Evolutionary conservation across 2,113 vertebrate genomes (phyloP).

Genomic region (Sebastes schlegelii): DNA sequence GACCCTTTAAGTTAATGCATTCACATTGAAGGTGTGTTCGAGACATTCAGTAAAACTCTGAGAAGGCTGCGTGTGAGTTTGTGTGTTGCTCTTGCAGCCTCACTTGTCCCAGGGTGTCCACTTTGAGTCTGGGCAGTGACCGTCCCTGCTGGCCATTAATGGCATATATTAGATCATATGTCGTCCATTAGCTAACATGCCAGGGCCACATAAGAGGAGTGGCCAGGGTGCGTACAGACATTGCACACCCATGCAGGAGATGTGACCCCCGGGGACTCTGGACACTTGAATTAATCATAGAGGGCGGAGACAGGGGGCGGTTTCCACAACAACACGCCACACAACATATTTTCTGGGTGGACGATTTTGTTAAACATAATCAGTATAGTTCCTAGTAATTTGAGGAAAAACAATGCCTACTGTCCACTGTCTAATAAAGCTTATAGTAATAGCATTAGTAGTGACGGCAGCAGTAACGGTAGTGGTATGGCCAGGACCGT

Average conservation of each 20-base stretch:
- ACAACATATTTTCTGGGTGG: background rate
- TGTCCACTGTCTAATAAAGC: background rate
- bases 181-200: slow-evolving; percentile 79
- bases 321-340: slow-evolving; percentile 15
- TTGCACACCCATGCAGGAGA: slow-evolving; percentile 81
- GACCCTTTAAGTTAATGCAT: background rate
- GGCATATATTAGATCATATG: slow-evolving; percentile 80
- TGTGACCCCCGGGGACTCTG: slow-evolving; percentile 64
- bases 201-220: slow-evolving; percentile 66
- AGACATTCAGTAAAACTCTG: background rate
- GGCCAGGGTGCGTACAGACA: slow-evolving; percentile 72
- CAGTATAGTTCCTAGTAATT: background rate
- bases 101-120: slow-evolving; percentile 15
- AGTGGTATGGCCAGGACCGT: background rate
- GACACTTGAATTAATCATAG: slow-evolving; percentile 78
- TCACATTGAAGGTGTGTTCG: background rate
- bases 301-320: background rate
- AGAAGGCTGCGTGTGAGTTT: background rate
- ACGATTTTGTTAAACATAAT: slow-evolving; percentile 10
- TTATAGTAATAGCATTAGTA: background rate
- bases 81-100: slow-evolving; percentile 1
- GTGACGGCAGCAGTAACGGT: background rate
- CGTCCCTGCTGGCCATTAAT: slow-evolving; percentile 58
- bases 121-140: slow-evolving; percentile 7
- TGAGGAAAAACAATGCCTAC: background rate